Percentiles rank a stretch among this genome's conserved stretches.
phyloP scores from a whole-genome alignment of 2,797 vertebrate genomes.

The Benthosema pterotum region DNA sequence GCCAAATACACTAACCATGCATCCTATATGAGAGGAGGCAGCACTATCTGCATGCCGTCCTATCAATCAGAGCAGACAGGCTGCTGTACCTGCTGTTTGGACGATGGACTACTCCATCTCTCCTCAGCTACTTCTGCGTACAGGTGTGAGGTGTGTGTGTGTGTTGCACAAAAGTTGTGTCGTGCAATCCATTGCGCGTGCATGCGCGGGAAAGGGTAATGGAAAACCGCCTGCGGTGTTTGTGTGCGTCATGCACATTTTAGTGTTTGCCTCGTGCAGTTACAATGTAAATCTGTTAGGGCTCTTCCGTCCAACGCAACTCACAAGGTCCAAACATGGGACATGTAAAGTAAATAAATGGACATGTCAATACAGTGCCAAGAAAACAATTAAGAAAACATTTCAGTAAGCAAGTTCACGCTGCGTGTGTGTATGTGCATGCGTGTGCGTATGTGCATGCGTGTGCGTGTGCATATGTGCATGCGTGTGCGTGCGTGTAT shows the following conservation, averaged over 20 bases:
- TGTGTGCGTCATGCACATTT: neutral
- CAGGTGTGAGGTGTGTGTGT: neutral
- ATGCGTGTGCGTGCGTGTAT: neutral
- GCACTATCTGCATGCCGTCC: constrained; percentile 10
- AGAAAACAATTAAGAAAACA: too few species aligned
- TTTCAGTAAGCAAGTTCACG: neutral
- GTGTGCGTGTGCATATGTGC: neutral
- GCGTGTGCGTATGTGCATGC: too few species aligned
- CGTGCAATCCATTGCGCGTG: constrained; percentile 11
- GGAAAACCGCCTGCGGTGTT: neutral
- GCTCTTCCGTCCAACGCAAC: too few species aligned
- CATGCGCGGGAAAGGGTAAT: neutral
- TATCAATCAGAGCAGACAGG: constrained; percentile 50
- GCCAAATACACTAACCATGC: too few species aligned
- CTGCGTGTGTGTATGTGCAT: too few species aligned
- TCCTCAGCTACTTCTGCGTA: neutral
- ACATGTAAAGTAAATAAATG: too few species aligned
- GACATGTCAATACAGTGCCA: too few species aligned
- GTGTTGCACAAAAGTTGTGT: neutral
- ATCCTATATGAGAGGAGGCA: neutral
- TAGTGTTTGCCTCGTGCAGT: too few species aligned
- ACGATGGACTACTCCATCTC: constrained; percentile 25
- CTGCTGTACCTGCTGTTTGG: constrained; percentile 25
- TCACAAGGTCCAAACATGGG: too few species aligned
- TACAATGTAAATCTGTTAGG: too few species aligned